Evolutionary conservation across 2,113 vertebrate species (phyloP).

Genomic region (Dicaeum eximium): DNA sequence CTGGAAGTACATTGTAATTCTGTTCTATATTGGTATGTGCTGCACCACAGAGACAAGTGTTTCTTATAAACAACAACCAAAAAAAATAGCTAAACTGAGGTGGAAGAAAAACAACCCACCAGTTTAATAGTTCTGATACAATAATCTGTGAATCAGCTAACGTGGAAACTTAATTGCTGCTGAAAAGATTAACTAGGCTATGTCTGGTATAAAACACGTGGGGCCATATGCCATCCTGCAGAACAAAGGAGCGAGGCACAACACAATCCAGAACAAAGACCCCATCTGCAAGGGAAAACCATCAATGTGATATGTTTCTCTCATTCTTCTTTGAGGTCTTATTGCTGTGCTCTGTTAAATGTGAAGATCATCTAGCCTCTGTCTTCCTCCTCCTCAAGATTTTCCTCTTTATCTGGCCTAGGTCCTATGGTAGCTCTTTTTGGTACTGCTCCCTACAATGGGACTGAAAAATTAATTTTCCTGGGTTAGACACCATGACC

Average conservation of each 20-base stretch:
- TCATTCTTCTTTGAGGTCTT: not conserved
- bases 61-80: conserved; percentile 74
- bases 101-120: conserved; percentile 40
- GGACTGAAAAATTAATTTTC: not conserved
- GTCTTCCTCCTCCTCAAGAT: not conserved
- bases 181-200: conserved; percentile 66
- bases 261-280: conserved; percentile 4
- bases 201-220: conserved; percentile 31
- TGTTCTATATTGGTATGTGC: conserved; percentile 75
- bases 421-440: not conserved
- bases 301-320: not conserved
- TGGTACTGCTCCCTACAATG: accelerated
- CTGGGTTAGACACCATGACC: accelerated
- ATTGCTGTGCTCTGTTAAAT: not conserved
- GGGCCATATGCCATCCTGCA: conserved; percentile 22
- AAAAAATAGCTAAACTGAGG: conserved; percentile 35
- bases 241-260: not conserved
- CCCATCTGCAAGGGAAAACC: not conserved
- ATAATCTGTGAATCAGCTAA: conserved; percentile 61
- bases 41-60: conserved; percentile 69
- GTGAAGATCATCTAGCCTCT: not conserved
- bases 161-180: conserved; percentile 66
- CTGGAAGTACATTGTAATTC: conserved; percentile 78
- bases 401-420: not conserved
- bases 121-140: conserved; percentile 67